Conservation (phyloP, 2,888 invertebrate genomes). For the Parnassius glacialis region DNA sequence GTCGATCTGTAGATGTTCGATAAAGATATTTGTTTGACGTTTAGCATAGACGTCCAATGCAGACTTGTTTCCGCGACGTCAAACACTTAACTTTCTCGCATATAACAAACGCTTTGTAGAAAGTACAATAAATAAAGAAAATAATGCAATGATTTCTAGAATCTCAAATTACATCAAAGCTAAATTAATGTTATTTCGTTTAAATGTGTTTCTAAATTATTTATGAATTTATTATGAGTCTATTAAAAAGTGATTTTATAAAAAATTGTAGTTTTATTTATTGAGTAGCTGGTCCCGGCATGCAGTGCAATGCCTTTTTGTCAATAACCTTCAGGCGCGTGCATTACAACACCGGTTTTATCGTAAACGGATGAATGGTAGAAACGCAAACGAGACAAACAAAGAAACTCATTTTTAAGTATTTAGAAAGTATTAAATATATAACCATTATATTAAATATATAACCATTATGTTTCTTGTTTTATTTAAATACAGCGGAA, state of each 20-base stretch:
- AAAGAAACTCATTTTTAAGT: too few relatives aligned
- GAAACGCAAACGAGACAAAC: too few relatives aligned
- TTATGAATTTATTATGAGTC: constrained; percentile 51
- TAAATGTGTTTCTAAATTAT: constrained; percentile 36
- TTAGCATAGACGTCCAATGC: not conserved
- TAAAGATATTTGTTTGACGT: constrained; percentile 24
- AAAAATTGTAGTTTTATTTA: constrained; percentile 28
- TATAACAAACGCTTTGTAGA: constrained; percentile 49
- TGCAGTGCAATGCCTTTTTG: too few relatives aligned
- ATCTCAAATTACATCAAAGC: constrained; percentile 31
- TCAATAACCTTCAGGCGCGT: too few relatives aligned
- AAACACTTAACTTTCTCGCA: constrained; percentile 25
- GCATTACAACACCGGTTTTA: too few relatives aligned
- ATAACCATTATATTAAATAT: too few relatives aligned
- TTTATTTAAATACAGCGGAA: too few relatives aligned
- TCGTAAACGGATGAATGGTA: too few relatives aligned
- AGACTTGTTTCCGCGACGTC: constrained; percentile 2
- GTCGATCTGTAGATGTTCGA: constrained; percentile 40
- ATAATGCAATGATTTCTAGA: constrained; percentile 30
- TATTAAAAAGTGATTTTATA: constrained; percentile 55
- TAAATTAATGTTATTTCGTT: constrained; percentile 31
- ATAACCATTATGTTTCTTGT: too few relatives aligned
- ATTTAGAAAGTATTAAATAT: too few relatives aligned
- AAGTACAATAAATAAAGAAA: constrained; percentile 37
- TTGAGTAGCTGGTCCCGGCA: too few relatives aligned